Base-by-base conservation (phyloP, 2,797 vertebrate species). In the Peromyscus melanophrys region DNA sequence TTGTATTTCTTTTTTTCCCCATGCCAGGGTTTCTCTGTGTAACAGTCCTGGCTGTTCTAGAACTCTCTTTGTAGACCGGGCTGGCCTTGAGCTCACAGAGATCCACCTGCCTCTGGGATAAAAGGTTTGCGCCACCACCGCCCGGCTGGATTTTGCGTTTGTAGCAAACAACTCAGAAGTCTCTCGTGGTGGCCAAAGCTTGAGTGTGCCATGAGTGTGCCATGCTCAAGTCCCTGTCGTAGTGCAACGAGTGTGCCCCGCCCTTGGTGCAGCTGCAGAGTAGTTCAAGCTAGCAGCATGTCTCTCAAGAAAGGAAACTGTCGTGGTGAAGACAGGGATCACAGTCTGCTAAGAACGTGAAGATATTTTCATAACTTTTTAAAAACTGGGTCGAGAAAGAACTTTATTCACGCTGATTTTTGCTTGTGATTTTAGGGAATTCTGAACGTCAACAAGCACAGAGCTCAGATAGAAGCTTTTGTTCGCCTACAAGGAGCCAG, bases 361-460 rank as follows among this genome's bases (percentile, higher is more conserved):
- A 49, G 16, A 17, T 95, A 23, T 81, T 95, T 92, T 92, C 57
- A 52, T 89, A 65, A 29, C 2, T 19, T 91, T 94, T 93, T 61
- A 5, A 73, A 89, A 80, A 75, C 84, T 84, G 1, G n/a, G 52
- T 25, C 59, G 75, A 25, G 69, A 76, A 94, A 65, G 31, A 57
- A 75, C 14, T 25, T 80, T 80, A 77, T 92, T 95, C 81, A 96
- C 37, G 4, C 52, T 80, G 76, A 86, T 27, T 89, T 89, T 89
- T 86, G 29, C 40, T 97, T 73, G 92, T 94, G 59, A 81, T 97
- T 98, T 95, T 97, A 99, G 99, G 99, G 99, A 1, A 98, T 98
- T 1, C 98, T 99, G 98, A 99, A 98, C 19, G 99, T 99, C 95
- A 99, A 99, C 97, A 99, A 99, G 95, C 99, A 99, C 93, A 99